Evolutionary conservation across 2,797 vertebrate genomes (phyloP).

Genomic region (Psittacula echo): DNA sequence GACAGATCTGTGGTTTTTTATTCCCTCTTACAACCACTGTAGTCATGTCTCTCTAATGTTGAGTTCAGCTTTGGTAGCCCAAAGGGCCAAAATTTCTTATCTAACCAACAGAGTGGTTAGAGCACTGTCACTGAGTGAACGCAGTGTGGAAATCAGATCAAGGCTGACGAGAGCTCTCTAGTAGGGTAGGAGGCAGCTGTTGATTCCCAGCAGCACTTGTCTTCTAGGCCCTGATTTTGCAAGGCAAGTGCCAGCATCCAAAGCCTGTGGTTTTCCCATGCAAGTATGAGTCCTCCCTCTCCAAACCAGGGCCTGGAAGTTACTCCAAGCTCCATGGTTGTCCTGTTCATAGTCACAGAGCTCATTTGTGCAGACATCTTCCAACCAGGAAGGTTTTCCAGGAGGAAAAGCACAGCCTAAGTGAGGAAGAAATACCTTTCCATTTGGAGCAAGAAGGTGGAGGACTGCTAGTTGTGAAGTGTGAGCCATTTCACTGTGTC

Average conservation of each 20-base stretch:
- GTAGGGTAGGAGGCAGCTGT: not conserved
- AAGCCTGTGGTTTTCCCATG: not conserved
- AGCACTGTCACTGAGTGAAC: not conserved
- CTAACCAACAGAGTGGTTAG: fast-evolving
- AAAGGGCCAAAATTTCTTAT: not conserved
- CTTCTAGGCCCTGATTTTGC: not conserved
- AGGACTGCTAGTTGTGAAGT: not conserved
- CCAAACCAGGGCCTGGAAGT: not conserved
- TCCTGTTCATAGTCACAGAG: not conserved
- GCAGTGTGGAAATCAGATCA: not conserved
- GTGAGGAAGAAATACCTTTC: not conserved
- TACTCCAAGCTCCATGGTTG: not conserved
- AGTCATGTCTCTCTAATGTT: not conserved
- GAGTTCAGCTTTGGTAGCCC: not conserved
- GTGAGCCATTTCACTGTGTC: fast-evolving
- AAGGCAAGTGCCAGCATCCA: not conserved
- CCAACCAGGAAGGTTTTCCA: not conserved
- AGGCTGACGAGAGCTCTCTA: not conserved
- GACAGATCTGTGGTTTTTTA: not conserved
- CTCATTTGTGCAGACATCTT: not conserved
- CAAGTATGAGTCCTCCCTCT: not conserved
- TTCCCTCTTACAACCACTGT: not conserved
- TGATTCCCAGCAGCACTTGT: not conserved
- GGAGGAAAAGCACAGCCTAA: not conserved
- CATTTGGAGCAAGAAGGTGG: not conserved